phyloP scores from a whole-genome alignment of 2,797 vertebrate genomes.

The Scyliorhinus canicula region DNA sequence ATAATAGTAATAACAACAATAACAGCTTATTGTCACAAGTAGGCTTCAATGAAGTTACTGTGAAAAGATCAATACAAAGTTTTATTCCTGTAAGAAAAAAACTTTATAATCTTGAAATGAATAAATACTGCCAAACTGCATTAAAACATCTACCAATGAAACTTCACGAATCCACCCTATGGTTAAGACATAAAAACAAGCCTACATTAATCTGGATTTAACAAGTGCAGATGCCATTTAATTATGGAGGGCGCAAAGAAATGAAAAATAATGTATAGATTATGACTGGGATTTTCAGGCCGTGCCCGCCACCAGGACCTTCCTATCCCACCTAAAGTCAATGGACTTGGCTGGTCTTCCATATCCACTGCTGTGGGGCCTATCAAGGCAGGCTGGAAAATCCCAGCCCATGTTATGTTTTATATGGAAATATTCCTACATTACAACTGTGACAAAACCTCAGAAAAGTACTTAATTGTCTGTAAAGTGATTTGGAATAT shows the following conservation, averaged over 20 bases:
- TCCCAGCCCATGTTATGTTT: not conserved
- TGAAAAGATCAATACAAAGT: not conserved
- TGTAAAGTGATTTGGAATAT: not conserved
- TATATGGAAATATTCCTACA: not conserved
- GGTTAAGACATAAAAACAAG: not conserved
- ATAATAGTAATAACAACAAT: no score
- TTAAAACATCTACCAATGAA: not conserved
- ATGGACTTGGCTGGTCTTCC: no score
- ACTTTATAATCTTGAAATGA: not conserved
- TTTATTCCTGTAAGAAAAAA: conserved; percentile 2
- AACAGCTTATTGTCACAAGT: no score
- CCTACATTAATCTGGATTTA: conserved; percentile 32
- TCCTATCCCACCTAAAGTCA: no score
- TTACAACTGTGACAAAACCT: not conserved
- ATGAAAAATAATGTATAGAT: not conserved
- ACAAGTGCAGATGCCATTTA: conserved; percentile 11
- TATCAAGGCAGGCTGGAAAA: no score
- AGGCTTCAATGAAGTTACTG: no score
- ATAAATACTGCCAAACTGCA: not conserved
- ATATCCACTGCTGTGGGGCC: no score
- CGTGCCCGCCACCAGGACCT: no score
- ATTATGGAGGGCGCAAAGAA: not conserved
- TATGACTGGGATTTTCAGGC: not conserved
- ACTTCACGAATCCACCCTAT: not conserved
- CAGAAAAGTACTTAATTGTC: not conserved